Evolutionary conservation across 2,888 invertebrate species (phyloP).

Genomic region (Aleiodes alternator): DNA sequence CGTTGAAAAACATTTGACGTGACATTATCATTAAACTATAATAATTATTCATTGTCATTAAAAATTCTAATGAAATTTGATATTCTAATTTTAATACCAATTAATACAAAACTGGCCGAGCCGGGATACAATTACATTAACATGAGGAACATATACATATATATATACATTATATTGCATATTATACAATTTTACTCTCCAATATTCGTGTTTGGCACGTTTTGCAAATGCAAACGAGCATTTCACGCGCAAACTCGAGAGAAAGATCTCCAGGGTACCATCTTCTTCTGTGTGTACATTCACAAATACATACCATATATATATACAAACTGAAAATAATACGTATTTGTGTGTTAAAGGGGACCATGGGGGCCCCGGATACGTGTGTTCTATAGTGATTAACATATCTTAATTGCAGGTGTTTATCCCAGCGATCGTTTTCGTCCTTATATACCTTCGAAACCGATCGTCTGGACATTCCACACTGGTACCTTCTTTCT

Average conservation of each 20-base stretch:
- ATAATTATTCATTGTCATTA: no score
- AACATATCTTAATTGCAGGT: conserved; percentile 71
- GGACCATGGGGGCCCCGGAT: conserved; percentile 40
- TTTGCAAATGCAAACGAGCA: conserved; percentile 43
- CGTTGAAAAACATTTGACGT: no score
- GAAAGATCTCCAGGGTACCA: conserved; percentile 18
- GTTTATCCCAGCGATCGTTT: conserved; percentile 60
- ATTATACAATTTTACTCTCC: conserved; percentile 17
- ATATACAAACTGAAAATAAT: conserved; percentile 37
- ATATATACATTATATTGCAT: not conserved
- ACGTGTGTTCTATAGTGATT: conserved; percentile 64
- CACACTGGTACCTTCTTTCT: conserved; percentile 53
- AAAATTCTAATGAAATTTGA: conserved; percentile 19
- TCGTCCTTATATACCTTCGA: conserved; percentile 58
- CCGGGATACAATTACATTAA: conserved; percentile 1
- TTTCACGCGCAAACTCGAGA: conserved; percentile 27
- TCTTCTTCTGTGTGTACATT: not conserved
- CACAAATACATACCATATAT: conserved; percentile 27
- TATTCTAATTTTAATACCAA: conserved; percentile 34
- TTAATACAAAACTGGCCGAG: conserved; percentile 24
- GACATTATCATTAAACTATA: no score
- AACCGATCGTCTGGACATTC: conserved; percentile 62
- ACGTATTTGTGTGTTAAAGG: conserved; percentile 47
- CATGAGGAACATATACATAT: not conserved
- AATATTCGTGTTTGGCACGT: conserved; percentile 37